These are phyloP conservation scores for Rugalucina vietnamica DNA, from an alignment of 2,888 invertebrate species.

Conservation along the genomic window DNA sequence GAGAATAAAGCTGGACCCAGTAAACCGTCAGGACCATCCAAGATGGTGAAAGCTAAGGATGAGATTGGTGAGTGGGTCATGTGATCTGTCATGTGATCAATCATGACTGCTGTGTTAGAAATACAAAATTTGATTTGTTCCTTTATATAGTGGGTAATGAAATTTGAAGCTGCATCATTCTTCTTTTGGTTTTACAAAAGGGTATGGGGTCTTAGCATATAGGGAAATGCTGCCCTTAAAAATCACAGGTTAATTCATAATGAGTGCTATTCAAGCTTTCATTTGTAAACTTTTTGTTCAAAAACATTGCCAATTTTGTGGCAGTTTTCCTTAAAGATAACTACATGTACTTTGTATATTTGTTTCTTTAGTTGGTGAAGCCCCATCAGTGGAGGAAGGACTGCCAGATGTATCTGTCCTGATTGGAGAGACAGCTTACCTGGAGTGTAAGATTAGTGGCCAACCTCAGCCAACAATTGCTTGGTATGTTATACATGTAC, in stretches of 20 bases:
- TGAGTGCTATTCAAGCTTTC: too few species aligned
- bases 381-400: slow-evolving; percentile 79
- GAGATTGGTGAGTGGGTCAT: slow-evolving; percentile 75
- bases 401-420: slow-evolving; percentile 79
- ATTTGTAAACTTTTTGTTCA: too few species aligned
- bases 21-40: slow-evolving; percentile 75
- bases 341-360: background rate
- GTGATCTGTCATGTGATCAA: background rate
- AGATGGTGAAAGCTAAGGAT: slow-evolving; percentile 75
- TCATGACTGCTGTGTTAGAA: too few species aligned
- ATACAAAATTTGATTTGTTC: background rate
- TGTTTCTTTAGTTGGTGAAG: slow-evolving; percentile 76
- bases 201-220: too few species aligned
- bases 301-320: too few species aligned
- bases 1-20: slow-evolving; percentile 82
- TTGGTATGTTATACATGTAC: slow-evolving; percentile 79
- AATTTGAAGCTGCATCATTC: too few species aligned
- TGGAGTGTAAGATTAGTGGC: slow-evolving; percentile 81
- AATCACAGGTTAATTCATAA: too few species aligned
- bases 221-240: too few species aligned
- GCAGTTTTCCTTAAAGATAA: background rate
- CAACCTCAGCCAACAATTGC: slow-evolving; percentile 80
- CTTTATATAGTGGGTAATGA: too few species aligned
- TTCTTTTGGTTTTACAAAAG: too few species aligned
- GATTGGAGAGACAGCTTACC: slow-evolving; percentile 74